Evolutionary conservation across 2,888 invertebrate genomes (phyloP), one percentile per base, ranked within the genome.

Genomic region (Agriopis marginaria): DNA sequence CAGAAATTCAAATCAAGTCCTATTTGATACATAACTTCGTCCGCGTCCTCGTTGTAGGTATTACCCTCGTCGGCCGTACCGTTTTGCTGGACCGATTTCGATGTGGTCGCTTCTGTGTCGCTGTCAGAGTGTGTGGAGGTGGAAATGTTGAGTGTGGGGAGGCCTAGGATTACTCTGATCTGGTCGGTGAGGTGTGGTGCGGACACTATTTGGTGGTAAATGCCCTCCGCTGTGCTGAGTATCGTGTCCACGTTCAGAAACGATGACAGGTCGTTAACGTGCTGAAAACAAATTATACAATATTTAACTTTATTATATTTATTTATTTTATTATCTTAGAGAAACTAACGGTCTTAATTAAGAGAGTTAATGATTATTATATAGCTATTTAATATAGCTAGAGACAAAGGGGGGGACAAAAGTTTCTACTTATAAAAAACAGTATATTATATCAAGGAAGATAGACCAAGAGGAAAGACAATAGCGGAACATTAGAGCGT

Each of bases 181-280:
- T 96, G 95, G 84, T 97, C 96, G 0, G 97, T 96, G 64, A 98
- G 89, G 78, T 96, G 95, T 0, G 96, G 95, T 0, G 96, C 95
- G 12, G 96, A 95, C 76, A 96, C 96, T 0, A 99, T 95, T 89
- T 99, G 99, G 79, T 97, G 95, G 90, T 97, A 99, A 78, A 99
- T 98, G 9, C 97, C 98, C 90, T 99, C 99, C 0, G 99, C 99
- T 71, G 96, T 96, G 79, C 97, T 96, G 39, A 99, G 90, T 60
- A 97, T 97, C 75, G 96, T 95, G 70, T 97, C 96, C 9, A 99
- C 95, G 83, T 99, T 97, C 60, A 99, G 96, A 74, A 97, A 96
- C 87, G 97, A 96, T 11, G 98, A 97, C 74, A 99, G 93, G 86
- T 99, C 99, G 91, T 99, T 99, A 73, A 99, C 97, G 86, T 99